Percentiles rank a stretch among this genome's conserved stretches.
These are phyloP conservation scores for Avahi laniger DNA, from an alignment of 2,797 vertebrate species.

Conservation along the genomic window DNA sequence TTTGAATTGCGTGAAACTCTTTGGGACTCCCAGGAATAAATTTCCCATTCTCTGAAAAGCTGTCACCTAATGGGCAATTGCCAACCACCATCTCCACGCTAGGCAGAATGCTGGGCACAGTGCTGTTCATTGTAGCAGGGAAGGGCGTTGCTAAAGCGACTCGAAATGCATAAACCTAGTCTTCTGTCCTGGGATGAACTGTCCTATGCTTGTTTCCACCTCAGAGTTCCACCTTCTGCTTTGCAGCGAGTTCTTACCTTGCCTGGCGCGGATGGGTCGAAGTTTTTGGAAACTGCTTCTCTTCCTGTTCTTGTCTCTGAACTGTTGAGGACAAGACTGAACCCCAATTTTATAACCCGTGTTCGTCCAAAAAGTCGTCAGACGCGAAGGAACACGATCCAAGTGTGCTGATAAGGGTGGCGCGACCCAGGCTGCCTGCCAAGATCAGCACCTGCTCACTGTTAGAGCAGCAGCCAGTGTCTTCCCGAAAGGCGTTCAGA, in stretches of 20 bases:
- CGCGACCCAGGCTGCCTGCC: constrained; percentile 14
- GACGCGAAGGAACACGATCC: neutral
- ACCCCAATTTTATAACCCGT: constrained; percentile 38
- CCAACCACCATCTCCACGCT: no score
- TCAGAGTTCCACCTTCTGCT: neutral
- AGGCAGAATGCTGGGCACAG: neutral
- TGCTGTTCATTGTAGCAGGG: neutral
- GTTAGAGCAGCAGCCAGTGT: neutral
- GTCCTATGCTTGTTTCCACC: neutral
- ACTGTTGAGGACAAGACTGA: neutral
- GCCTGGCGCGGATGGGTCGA: neutral
- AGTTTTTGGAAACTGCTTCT: neutral
- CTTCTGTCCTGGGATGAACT: neutral
- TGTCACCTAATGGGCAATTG: neutral
- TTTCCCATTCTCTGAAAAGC: neutral
- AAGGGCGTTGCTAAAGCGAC: neutral
- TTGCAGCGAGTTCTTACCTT: constrained; percentile 59
- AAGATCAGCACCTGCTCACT: constrained; percentile 38
- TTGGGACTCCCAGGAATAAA: neutral
- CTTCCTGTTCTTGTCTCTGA: neutral
- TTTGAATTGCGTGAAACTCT: neutral
- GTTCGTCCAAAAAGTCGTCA: neutral
- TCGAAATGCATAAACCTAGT: neutral
- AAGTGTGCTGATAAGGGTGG: constrained; percentile 46
- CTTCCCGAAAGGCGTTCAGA: neutral